phyloP scores from a whole-genome alignment of 2,113 vertebrate genomes.

The Morphnarchus princeps region DNA sequence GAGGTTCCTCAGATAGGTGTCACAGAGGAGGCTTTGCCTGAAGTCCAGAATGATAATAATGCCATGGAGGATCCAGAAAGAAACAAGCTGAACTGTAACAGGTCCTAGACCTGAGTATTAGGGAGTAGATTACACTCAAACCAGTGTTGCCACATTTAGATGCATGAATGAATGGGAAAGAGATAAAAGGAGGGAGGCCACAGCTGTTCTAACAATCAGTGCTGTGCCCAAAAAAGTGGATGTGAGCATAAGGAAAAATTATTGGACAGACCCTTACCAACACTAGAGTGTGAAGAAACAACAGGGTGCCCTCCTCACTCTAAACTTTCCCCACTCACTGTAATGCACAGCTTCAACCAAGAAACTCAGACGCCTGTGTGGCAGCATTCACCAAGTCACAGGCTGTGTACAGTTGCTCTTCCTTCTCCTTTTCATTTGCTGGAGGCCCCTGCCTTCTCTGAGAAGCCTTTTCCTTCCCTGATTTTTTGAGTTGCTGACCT shows the following conservation, averaged over 20 bases:
- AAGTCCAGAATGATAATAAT: neutral
- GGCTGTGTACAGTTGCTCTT: neutral
- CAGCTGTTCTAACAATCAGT: neutral
- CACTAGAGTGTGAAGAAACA: neutral
- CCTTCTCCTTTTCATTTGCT: conserved; percentile 40
- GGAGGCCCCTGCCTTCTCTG: neutral
- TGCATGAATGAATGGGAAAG: neutral
- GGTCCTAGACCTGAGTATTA: neutral
- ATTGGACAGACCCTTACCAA: neutral
- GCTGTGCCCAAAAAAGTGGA: neutral
- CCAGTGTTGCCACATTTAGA: neutral
- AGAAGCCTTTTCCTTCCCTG: conserved; percentile 25
- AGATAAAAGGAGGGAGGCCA: neutral
- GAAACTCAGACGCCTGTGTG: neutral
- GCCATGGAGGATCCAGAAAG: neutral
- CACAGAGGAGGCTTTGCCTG: neutral
- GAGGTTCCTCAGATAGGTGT: neutral
- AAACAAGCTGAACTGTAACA: neutral
- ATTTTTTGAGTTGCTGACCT: conserved; percentile 3
- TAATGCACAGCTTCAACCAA: neutral
- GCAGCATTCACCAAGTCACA: neutral
- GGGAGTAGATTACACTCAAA: neutral
- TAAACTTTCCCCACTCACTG: neutral
- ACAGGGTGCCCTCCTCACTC: neutral
- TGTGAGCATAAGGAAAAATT: neutral